Evolutionary conservation across 2,113 vertebrate genomes (phyloP).

Genomic region (Microtus montanus): DNA sequence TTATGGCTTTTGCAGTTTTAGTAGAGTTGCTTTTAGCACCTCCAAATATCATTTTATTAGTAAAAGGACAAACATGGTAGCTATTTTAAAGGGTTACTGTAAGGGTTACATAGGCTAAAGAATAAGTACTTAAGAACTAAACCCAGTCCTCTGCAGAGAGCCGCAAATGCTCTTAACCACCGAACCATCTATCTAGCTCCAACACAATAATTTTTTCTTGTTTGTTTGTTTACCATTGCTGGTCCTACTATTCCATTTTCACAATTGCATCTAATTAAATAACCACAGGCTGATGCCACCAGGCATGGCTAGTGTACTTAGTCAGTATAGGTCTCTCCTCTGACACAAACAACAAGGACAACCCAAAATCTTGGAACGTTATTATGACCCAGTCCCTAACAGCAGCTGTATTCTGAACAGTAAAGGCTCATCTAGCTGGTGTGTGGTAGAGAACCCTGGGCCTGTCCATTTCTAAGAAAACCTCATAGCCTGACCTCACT

Average conservation of each 20-base stretch:
- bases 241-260: neutral
- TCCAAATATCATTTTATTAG: neutral
- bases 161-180: neutral
- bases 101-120: neutral
- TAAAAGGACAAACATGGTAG: neutral
- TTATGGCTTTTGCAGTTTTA: neutral
- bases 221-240: neutral
- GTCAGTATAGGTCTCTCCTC: neutral
- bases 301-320: neutral
- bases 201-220: neutral
- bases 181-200: neutral
- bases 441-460: neutral
- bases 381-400: neutral
- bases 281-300: neutral
- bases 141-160: neutral
- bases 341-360: neutral
- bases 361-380: neutral
- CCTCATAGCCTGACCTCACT: neutral
- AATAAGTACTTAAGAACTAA: neutral
- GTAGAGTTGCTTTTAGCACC: neutral
- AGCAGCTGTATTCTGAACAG: neutral
- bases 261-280: neutral
- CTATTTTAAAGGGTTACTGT: neutral
- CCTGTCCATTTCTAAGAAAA: neutral
- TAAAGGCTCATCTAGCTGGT: neutral